These are phyloP conservation scores for Synodontis membranacea DNA, from an alignment of 2,113 vertebrate species.

Conservation along the genomic window DNA sequence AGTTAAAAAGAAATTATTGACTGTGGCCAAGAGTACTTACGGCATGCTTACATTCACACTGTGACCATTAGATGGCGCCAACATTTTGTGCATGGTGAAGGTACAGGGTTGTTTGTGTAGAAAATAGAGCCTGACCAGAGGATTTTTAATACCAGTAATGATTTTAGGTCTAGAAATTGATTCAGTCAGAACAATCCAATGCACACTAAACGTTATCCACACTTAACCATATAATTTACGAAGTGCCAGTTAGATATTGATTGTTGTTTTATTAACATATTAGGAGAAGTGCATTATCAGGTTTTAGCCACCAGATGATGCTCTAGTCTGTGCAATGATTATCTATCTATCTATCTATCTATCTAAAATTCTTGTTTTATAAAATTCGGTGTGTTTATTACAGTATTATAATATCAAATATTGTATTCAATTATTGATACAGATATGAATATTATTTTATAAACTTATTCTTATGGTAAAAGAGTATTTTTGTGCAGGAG, in stretches of 20 bases:
- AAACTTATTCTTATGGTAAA: not conserved
- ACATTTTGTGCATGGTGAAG: not conserved
- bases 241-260: not conserved
- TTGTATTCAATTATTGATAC: not conserved
- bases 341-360: too few species aligned
- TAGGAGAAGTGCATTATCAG: not conserved
- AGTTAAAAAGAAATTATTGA: not conserved
- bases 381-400: not conserved
- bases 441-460: not conserved
- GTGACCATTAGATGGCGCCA: constrained; percentile 45
- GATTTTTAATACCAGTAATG: too few species aligned
- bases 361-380: not conserved
- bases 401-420: not conserved
- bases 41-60: not conserved
- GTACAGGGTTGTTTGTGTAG: not conserved
- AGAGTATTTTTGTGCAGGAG: not conserved
- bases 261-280: not conserved
- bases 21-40: not conserved
- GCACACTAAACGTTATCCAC: not conserved
- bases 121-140: too few species aligned
- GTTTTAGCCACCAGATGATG: constrained; percentile 55
- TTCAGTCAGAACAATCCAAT: not conserved
- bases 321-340: constrained; percentile 27
- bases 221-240: not conserved
- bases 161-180: too few species aligned